phyloP scores from a whole-genome alignment of 2,888 invertebrate genomes.

The Eupithecia dodoneata region DNA sequence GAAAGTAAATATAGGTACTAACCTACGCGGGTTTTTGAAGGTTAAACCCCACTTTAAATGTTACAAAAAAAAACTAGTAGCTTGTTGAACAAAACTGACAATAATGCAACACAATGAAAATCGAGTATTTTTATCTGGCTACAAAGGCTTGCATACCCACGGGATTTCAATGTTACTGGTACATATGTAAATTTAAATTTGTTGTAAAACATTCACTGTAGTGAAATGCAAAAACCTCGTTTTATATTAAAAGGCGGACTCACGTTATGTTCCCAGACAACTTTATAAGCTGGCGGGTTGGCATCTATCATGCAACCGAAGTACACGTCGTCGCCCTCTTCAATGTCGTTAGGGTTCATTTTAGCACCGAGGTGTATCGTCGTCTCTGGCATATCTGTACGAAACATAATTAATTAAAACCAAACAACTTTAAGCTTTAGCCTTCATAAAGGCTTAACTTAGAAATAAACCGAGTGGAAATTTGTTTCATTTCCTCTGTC shows the following conservation, averaged over 20 bases:
- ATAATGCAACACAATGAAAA: neutral
- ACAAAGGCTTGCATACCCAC: slow-evolving; percentile 14
- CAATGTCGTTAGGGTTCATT: slow-evolving; percentile 81
- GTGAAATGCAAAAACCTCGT: slow-evolving; percentile 31
- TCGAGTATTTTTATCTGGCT: slow-evolving; percentile 2
- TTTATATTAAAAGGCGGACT: slow-evolving; percentile 53
- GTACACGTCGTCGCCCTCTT: slow-evolving; percentile 81
- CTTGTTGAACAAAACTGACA: slow-evolving; percentile 11
- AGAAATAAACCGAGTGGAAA: slow-evolving; percentile 23
- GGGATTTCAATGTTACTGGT: slow-evolving; percentile 20
- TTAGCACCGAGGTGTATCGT: slow-evolving; percentile 76
- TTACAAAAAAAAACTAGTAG: neutral
- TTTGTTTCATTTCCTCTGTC: slow-evolving; percentile 22
- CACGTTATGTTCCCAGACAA: slow-evolving; percentile 82
- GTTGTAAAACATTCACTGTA: slow-evolving; percentile 29
- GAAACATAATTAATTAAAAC: slow-evolving; percentile 35
- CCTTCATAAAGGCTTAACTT: slow-evolving; percentile 15
- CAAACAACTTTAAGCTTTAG: slow-evolving; percentile 28
- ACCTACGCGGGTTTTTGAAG: neutral
- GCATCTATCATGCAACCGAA: slow-evolving; percentile 79
- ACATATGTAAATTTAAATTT: slow-evolving; percentile 23
- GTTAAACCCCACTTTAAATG: neutral
- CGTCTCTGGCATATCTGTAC: slow-evolving; percentile 73
- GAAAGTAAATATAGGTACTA: too few species aligned
- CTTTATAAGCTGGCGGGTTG: slow-evolving; percentile 81